Conservation (phyloP, 2,797 vertebrate species). For the Darevskia mixta region DNA sequence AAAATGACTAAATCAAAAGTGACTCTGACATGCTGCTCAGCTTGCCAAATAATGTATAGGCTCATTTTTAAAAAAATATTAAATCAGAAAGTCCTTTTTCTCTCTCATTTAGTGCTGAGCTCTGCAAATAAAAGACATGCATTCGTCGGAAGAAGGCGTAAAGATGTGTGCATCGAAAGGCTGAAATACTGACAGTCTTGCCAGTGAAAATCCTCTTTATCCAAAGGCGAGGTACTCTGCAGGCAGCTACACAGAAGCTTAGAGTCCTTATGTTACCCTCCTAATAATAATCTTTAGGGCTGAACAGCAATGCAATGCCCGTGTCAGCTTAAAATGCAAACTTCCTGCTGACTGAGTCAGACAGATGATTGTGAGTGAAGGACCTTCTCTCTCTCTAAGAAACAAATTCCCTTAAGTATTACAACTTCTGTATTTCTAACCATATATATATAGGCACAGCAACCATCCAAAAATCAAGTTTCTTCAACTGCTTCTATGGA, state of each 20-base stretch:
- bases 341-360: conserved; percentile 3
- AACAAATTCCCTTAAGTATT: conserved; percentile 33
- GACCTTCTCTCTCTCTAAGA: conserved; percentile 36
- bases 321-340: conserved; percentile 34
- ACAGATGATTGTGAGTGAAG: conserved; percentile 5
- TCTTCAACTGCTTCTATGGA: neutral
- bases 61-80: conserved; percentile 55
- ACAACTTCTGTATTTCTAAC: neutral
- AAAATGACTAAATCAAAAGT: conserved; percentile 64
- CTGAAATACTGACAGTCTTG: conserved; percentile 49
- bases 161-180: conserved; percentile 8
- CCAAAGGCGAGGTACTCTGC: conserved; percentile 25
- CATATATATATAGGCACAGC: neutral
- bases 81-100: conserved; percentile 53
- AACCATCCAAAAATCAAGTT: conserved; percentile 18
- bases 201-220: conserved; percentile 59
- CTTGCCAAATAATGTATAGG: conserved; percentile 50
- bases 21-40: conserved; percentile 53
- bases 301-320: conserved; percentile 16
- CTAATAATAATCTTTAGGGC: neutral
- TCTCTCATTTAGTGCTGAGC: conserved; percentile 58
- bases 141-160: conserved; percentile 44
- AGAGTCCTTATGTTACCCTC: accelerated
- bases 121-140: conserved; percentile 54
- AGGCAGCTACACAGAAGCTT: conserved; percentile 17